Conservation (phyloP, 1,140 invertebrate genomes). For the Aphelinus certus region DNA sequence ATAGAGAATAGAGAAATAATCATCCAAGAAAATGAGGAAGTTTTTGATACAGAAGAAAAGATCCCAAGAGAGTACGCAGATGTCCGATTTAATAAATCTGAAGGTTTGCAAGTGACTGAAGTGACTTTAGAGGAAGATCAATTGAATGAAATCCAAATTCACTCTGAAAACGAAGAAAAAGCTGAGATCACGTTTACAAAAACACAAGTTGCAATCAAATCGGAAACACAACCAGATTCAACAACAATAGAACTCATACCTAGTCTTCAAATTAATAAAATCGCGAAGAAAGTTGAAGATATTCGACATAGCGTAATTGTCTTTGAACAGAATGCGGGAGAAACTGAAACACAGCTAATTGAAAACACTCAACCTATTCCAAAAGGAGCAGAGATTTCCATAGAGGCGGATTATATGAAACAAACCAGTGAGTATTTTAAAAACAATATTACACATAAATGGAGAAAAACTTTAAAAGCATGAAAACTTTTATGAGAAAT, state of each 20-base stretch:
- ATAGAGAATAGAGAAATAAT: conserved; percentile 51
- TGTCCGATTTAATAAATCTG: conserved; percentile 49
- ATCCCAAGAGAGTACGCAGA: conserved; percentile 47
- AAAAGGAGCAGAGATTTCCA: conserved; percentile 24
- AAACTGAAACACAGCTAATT: conserved; percentile 58
- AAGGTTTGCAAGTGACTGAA: conserved; percentile 56
- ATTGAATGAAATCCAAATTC: conserved; percentile 57
- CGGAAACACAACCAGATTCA: conserved; percentile 58
- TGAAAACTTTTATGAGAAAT: too few relatives aligned
- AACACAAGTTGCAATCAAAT: conserved; percentile 57
- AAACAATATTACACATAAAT: not conserved
- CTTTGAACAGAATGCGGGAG: conserved; percentile 64
- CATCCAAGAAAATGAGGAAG: conserved; percentile 54
- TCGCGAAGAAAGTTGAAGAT: conserved; percentile 56
- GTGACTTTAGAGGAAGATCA: conserved; percentile 57
- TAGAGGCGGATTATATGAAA: conserved; percentile 22
- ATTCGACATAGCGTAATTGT: conserved; percentile 66
- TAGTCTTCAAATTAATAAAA: conserved; percentile 49
- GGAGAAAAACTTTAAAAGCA: too few relatives aligned
- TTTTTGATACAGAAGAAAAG: conserved; percentile 44
- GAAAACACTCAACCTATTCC: conserved; percentile 18
- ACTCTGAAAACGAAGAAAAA: conserved; percentile 57
- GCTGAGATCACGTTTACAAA: conserved; percentile 57
- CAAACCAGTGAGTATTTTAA: conserved; percentile 24
- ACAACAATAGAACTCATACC: conserved; percentile 54